Evolutionary conservation across 2,888 invertebrate species (phyloP), one percentile per base, ranked within the genome.

Genomic region (Ditylenchus weischeri): DNA sequence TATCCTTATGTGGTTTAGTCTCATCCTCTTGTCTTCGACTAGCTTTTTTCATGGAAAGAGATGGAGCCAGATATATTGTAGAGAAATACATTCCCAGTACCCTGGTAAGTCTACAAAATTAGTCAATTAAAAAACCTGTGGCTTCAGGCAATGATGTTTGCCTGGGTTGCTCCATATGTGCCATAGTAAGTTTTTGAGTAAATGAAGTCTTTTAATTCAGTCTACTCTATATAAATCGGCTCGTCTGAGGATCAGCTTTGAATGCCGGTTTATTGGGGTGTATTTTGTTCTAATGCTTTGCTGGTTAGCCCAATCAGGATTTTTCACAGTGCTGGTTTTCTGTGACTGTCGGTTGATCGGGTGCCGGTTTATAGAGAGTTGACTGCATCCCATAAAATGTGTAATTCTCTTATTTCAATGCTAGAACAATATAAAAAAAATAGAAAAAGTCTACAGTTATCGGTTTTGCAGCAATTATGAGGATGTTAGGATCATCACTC

Each of bases 401-500:
- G n/a, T 29, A 29, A 29, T 29, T 29, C 5, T 29, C 3, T 29
- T 4, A 29, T 29, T 29, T 29, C 29, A 29, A 29, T 29, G 29
- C 29, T 29, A 29, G 29, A 29, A 29, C 29, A 29, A 5, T 5
- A n/a, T n/a, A n/a, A 29, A 29, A 29, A 29, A 29, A 4, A 29
- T 29, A 4, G 5, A 29, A 29, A 29, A 29, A 29, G 29, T 29
- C 5, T 29, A 4, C 5, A 29, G 2, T 29, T 29, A 29, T 29
- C 29, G 2, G 29, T 29, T 29, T 29, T 43, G 3, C 8, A 43
- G 43, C 60, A 76, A 82, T 65, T 82, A 81, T 68, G 80, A 81
- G 71, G 82, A 82, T 61, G 81, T 82, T 18, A 64, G 82, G 18
- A 80, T 82, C 58, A 76, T 82, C 60, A 82, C 82, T 0, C 82